Percentiles rank a stretch among this genome's conserved stretches.
Conservation (phyloP, 2,888 invertebrate genomes). For the Osedax fenrisi region DNA sequence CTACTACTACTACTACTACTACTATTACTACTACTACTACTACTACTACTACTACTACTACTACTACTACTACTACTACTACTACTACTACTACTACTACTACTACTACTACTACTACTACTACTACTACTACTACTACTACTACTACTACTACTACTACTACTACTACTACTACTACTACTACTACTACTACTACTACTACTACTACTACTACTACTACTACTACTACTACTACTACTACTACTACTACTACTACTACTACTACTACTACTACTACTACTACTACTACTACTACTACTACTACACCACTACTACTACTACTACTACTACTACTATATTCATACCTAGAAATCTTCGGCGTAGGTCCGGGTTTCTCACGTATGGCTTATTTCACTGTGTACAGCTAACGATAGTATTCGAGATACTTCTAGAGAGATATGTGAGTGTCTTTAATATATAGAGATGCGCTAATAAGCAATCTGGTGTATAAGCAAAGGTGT, state of each 20-base stretch:
- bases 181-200: conserved; percentile 26
- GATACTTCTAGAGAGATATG: too few species aligned
- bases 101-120: conserved; percentile 21
- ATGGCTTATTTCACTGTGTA: too few species aligned
- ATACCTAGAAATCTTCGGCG: too few species aligned
- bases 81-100: conserved; percentile 27
- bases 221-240: background rate
- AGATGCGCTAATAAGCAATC: too few species aligned
- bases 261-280: background rate
- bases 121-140: conserved; percentile 24
- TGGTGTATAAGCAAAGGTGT: too few species aligned
- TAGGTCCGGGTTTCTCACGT: too few species aligned
- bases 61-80: conserved; percentile 30
- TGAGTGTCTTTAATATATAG: too few species aligned
- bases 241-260: background rate
- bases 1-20: conserved; percentile 22
- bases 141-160: conserved; percentile 17
- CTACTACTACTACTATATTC: background rate
- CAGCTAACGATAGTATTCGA: too few species aligned
- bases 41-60: conserved; percentile 31
- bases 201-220: conserved; percentile 20
- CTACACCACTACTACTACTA: background rate
- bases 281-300: background rate
- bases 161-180: conserved; percentile 27
- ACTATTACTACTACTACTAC: conserved; percentile 30